Conservation (phyloP, 2,888 invertebrate species). For the Brenthis daphne region DNA sequence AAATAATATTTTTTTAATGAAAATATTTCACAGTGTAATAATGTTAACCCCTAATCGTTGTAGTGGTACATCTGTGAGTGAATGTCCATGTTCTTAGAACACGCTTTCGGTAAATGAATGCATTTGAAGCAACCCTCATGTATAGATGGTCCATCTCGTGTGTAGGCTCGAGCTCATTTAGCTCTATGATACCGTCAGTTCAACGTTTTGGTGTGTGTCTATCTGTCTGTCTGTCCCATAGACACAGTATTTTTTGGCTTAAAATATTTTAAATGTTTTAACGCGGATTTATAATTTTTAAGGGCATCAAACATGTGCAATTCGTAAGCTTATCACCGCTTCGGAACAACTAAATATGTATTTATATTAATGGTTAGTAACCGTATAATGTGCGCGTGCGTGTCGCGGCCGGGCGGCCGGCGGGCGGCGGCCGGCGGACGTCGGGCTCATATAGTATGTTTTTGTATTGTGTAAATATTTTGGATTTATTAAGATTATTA, state of each 20-base stretch:
- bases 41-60: no score
- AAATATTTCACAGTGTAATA: no score
- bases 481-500: conserved; percentile 83
- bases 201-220: neutral
- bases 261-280: neutral
- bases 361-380: conserved; percentile 14
- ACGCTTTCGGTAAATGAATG: no score
- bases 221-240: conserved; percentile 3
- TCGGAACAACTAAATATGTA: conserved; percentile 19
- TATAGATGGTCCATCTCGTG: no score
- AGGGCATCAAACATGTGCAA: conserved; percentile 18
- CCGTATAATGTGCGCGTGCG: neutral
- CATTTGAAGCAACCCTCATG: no score
- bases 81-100: no score
- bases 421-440: conserved; percentile 55
- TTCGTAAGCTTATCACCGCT: conserved; percentile 22
- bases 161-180: no score
- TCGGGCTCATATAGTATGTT: conserved; percentile 78
- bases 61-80: no score
- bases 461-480: conserved; percentile 83
- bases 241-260: neutral
- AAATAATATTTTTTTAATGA: neutral
- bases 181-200: neutral
- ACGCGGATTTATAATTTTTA: neutral
- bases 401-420: no score